These are phyloP conservation scores for Drosophila antonietae DNA, from an alignment of 2,888 invertebrate species.

Conservation along the genomic window DNA sequence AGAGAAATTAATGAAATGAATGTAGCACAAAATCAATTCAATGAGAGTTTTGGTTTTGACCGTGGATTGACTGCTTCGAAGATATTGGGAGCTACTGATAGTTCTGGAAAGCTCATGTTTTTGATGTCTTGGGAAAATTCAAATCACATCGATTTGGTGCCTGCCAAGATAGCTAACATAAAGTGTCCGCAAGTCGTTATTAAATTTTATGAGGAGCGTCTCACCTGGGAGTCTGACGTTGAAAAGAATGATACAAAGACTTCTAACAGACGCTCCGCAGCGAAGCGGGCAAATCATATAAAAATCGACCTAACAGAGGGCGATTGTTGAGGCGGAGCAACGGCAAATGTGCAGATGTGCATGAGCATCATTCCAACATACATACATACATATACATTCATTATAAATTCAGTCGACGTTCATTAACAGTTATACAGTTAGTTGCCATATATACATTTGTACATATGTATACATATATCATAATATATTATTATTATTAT, in stretches of 20 bases:
- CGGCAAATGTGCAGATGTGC: conserved; percentile 9
- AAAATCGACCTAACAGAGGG: not conserved
- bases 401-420: too few relatives aligned
- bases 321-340: not conserved
- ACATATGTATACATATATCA: not conserved
- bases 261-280: not conserved
- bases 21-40: not conserved
- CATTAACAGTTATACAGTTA: not conserved
- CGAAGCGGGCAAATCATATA: not conserved
- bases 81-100: conserved; percentile 95
- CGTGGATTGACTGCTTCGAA: conserved; percentile 92
- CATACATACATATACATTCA: not conserved
- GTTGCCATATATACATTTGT: not conserved
- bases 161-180: conserved; percentile 92
- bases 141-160: conserved; percentile 94
- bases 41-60: conserved; percentile 88
- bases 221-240: conserved; percentile 92
- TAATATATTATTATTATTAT: not conserved
- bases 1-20: conserved; percentile 31
- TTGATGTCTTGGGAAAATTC: conserved; percentile 97
- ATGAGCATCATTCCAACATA: not conserved
- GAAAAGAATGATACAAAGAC: not conserved
- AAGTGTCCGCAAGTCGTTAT: conserved; percentile 95
- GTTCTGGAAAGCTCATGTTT: conserved; percentile 95
- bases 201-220: conserved; percentile 94